Base-by-base conservation (phyloP, 2,888 invertebrate genomes). In the Pterobdella sp. region DNA sequence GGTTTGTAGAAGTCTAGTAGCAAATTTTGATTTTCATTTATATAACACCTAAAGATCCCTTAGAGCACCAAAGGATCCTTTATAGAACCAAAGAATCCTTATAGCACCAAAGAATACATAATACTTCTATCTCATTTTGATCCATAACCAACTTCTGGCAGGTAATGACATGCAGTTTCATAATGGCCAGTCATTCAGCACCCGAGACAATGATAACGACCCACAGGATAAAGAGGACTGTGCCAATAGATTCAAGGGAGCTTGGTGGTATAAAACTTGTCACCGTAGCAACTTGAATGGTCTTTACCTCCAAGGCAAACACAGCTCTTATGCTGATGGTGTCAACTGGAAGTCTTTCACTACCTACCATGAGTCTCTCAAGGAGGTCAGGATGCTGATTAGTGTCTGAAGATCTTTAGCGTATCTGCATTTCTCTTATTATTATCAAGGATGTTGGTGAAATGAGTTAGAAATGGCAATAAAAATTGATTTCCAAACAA, bases 201-300 rank as follows among this genome's bases (percentile, higher is more conserved):
- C 74, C 29, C 52, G 36, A 1, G 72, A 74, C 56, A 31, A 29
- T 2, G 72, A 74, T 49, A 67, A 72, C 32, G 71, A 74, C n/a
- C 65, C 1, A 7, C 31, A 26, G 18, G 18, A 10, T n/a, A n/a
- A n/a, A n/a, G 35, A 22, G 4, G 49, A 63, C 32, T 74, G 74
- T 60, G 52, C 74, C 14, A 0, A 4, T 42, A 4, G 10, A 29
- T 71, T 29, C 66, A 35, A 35, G 29, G 74, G 74, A 66, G 72
- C 67, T 0, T 74, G 74, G 74, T 74, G 74, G 74, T 74, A 74
- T 35, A 63, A 42, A 4, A 32, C 29, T n/a, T 74, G 74, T 67
- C 74, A 72, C 64, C n/a, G 31, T 18, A 67, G 68, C 0, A 72
- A 74, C 72, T 67, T 74, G 18, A 74, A 74, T 36, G 74, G 74